Base-by-base conservation (phyloP, 2,113 vertebrate genomes). In the Psilopsiagon aymara region DNA sequence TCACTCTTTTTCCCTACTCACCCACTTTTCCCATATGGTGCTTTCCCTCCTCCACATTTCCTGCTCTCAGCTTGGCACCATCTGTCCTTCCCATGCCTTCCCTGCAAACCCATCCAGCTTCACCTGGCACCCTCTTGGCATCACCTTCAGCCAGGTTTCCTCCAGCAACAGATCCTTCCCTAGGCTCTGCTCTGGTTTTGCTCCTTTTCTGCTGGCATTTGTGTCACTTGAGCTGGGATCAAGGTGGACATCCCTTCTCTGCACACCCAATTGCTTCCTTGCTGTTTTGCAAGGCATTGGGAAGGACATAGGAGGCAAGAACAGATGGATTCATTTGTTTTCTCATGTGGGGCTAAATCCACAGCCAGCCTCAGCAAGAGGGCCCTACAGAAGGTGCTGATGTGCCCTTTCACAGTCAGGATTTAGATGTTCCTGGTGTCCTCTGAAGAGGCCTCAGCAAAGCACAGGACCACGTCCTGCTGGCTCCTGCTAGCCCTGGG, bases 331-430 rank as follows among this genome's bases (percentile, higher is more conserved):
- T 43, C 20, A 6, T 37, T 33, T 13, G 1, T 28, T 70, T 68
- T 33, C 59, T 12, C 29, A 5, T 1, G 5, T 6, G 14, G 21
- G 33, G 21, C 31, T 68, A 41, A 16, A 3, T 31, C 49, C 57
- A 13, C 3, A 41, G 39, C 39, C 28, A 31, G 43, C 39, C 43
- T 51, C 35, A 31, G 64, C 31, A 33, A 9, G 4, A 1, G 2
- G 21, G 41, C 21, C 1, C 2, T 0, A 3, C 47, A 17, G 80
- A 35, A 23, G 2, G 1, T 47, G 53, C 5, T 1, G 5, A 37
- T 37, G 35, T 2, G 37, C 37, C 37, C 52, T 21, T 21, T 41
- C 52, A 31, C 51, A 29, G 23, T 3, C 63, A 24, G 66, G 49
- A 31, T 41, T 70, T 39, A 24, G 13, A 20, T 15, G 2, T 47